A percentile compares a stretch with the other conserved stretches of the same genome.
These are phyloP conservation scores for Malurus splendens DNA, from an alignment of 2,797 vertebrate species.

Conservation along the genomic window DNA sequence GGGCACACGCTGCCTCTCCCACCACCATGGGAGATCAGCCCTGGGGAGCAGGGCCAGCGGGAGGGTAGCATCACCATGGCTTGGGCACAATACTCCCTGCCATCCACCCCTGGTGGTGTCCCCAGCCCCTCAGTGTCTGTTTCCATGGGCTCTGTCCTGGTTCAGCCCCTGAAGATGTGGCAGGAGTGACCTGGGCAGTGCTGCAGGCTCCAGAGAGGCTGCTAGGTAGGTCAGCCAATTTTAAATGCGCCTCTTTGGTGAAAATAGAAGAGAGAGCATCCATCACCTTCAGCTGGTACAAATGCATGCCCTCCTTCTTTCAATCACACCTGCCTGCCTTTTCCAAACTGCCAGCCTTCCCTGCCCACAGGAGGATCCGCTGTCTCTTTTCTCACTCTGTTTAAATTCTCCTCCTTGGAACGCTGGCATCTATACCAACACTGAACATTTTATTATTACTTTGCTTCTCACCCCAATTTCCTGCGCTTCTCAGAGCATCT, in stretches of 20 bases:
- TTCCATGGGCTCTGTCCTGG: not conserved
- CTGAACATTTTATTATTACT: not conserved
- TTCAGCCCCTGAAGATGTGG: not conserved
- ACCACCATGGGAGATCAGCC: not conserved
- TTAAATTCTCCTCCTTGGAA: not conserved
- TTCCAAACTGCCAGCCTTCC: not conserved
- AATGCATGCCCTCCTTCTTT: not conserved
- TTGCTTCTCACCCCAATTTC: not conserved
- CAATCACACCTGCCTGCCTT: not conserved
- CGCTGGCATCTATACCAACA: not conserved
- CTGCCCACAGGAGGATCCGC: not conserved
- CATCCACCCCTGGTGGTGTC: not conserved
- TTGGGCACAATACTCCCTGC: not conserved
- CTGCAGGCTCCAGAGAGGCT: not conserved
- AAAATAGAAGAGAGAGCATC: not conserved
- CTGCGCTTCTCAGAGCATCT: not conserved
- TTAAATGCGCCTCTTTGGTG: not conserved
- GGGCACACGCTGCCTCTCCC: not conserved
- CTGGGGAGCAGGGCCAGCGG: not conserved
- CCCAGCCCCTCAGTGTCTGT: fast-evolving
- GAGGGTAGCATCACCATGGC: not conserved
- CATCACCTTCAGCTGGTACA: not conserved
- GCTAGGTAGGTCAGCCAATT: not conserved
- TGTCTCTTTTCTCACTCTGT: not conserved
- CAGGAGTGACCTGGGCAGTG: not conserved